These are phyloP conservation scores for Nymphalis io DNA, from an alignment of 1,140 invertebrate species.

Conservation along the genomic window DNA sequence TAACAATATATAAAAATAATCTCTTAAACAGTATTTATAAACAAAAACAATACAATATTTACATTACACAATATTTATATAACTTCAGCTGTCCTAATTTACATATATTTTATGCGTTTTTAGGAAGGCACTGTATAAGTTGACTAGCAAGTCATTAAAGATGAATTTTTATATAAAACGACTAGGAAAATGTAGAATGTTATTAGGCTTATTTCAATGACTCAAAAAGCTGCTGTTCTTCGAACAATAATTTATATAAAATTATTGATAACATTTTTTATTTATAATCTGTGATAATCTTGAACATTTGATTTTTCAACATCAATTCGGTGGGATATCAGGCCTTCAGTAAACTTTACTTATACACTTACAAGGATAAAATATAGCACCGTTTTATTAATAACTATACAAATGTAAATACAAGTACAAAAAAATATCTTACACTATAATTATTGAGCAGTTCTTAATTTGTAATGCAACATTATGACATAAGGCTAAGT, in stretches of 20 bases:
- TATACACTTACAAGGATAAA: constrained; percentile 8
- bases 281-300: background rate
- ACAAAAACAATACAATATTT: constrained; percentile 13
- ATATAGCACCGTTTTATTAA: constrained; percentile 31
- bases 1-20: constrained; percentile 20
- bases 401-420: constrained; percentile 20
- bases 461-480: constrained; percentile 13
- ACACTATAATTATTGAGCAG: constrained; percentile 37
- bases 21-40: constrained; percentile 19
- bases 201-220: background rate
- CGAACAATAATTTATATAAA: background rate
- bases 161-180: constrained; percentile 10
- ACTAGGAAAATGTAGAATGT: constrained; percentile 1
- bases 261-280: background rate
- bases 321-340: constrained; percentile 35
- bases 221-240: background rate
- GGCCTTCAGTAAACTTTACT: constrained; percentile 30
- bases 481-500: background rate
- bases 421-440: constrained; percentile 30
- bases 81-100: background rate
- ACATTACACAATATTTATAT: background rate
- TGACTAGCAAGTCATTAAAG: constrained; percentile 25
- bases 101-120: constrained; percentile 23
- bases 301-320: constrained; percentile 5
- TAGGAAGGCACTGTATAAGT: constrained; percentile 25